Evolutionary conservation across 1,140 invertebrate species (phyloP).

Genomic region (Proales similis): DNA sequence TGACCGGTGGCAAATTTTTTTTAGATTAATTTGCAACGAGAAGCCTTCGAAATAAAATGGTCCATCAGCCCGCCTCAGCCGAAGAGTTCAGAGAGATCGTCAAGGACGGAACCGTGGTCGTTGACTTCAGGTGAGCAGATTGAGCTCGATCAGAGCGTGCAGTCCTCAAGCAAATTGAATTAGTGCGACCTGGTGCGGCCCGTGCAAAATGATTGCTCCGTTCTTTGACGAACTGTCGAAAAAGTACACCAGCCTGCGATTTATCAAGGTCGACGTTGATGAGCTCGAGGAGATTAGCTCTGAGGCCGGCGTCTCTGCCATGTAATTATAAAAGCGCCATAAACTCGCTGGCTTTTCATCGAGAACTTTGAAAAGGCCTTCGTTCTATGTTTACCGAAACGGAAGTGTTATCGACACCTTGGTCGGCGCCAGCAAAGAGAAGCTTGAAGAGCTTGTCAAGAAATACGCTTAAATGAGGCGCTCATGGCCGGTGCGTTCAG

Average conservation of each 20-base stretch:
- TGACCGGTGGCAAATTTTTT: too few relatives aligned
- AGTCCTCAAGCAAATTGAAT: too few relatives aligned
- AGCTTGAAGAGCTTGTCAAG: constrained; percentile 23
- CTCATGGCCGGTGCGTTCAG: too few relatives aligned
- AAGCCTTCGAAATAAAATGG: constrained; percentile 35
- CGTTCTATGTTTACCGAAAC: constrained; percentile 20
- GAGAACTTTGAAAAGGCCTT: too few relatives aligned
- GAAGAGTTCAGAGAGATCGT: constrained; percentile 12
- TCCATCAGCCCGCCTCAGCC: constrained; percentile 24
- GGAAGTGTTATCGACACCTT: constrained; percentile 27
- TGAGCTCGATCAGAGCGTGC: too few relatives aligned
- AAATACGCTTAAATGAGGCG: constrained; percentile 37
- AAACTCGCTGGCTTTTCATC: too few relatives aligned
- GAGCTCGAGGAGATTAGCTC: constrained; percentile 24
- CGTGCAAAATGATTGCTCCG: constrained; percentile 37
- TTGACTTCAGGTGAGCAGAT: too few relatives aligned
- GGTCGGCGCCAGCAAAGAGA: constrained; percentile 36
- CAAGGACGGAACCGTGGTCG: constrained; percentile 6
- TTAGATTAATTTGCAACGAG: too few relatives aligned
- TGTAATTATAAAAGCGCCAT: neutral
- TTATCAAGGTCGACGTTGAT: constrained; percentile 38
- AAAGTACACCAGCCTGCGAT: constrained; percentile 3
- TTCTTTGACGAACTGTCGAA: constrained; percentile 36
- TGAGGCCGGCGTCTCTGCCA: constrained; percentile 29
- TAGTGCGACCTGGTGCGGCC: constrained; percentile 32